These are phyloP conservation scores for Smittia sp. DNA, from an alignment of 2,888 invertebrate genomes.

Conservation along the genomic window DNA sequence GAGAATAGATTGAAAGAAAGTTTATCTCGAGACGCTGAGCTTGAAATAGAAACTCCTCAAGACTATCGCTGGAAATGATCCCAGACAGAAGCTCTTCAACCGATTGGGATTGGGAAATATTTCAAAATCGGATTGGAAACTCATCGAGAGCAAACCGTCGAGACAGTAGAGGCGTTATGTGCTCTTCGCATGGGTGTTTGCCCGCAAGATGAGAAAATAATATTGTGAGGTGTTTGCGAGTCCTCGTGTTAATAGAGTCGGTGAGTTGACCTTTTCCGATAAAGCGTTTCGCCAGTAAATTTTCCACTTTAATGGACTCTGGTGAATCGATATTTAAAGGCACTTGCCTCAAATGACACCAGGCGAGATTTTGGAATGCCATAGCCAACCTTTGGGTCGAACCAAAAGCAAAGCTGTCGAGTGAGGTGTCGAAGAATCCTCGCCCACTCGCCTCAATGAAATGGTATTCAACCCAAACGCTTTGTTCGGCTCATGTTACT, in stretches of 20 bases:
- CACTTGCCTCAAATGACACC: background rate
- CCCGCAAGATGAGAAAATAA: conserved; percentile 25
- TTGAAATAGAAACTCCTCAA: too few relatives aligned
- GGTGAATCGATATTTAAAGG: background rate
- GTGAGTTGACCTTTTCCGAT: background rate
- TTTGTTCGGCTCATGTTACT: background rate
- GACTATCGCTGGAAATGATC: too few relatives aligned
- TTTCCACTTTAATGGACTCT: background rate
- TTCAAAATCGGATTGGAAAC: background rate
- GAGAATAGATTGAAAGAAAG: too few relatives aligned
- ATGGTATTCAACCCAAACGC: too few relatives aligned
- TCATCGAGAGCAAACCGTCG: background rate
- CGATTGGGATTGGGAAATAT: background rate
- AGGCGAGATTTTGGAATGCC: too few relatives aligned
- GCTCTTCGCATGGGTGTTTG: background rate
- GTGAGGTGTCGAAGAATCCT: too few relatives aligned
- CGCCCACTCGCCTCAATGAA: too few relatives aligned
- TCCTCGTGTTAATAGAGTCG: background rate
- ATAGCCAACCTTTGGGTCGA: too few relatives aligned
- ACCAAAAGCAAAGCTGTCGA: too few relatives aligned
- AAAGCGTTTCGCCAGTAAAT: conserved; percentile 1
- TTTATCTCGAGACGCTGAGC: too few relatives aligned
- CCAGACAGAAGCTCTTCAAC: too few relatives aligned
- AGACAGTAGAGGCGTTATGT: background rate
- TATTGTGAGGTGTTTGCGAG: background rate